These are phyloP conservation scores for Platysternon megacephalum DNA, from an alignment of 2,113 vertebrate species.

Conservation along the genomic window DNA sequence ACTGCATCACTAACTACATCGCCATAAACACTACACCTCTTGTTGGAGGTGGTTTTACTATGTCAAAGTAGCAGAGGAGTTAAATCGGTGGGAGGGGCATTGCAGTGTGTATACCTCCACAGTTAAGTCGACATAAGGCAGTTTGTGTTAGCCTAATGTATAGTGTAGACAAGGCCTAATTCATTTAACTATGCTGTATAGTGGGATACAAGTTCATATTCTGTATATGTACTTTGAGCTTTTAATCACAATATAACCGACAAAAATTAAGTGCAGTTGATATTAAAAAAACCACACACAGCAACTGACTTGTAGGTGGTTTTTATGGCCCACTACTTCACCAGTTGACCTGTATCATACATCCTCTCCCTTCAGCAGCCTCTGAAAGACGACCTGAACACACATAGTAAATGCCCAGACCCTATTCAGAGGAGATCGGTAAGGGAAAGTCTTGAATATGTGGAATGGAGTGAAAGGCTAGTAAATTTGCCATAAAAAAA, in stretches of 20 bases:
- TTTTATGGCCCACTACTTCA: not conserved
- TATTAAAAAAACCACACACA: not conserved
- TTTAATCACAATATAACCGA: not conserved
- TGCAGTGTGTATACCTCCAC: too few relatives aligned
- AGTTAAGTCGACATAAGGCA: too few relatives aligned
- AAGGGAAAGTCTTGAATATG: accelerated
- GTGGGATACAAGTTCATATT: not conserved
- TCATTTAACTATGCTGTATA: not conserved
- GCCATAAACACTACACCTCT: too few relatives aligned
- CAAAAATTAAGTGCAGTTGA: not conserved
- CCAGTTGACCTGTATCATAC: not conserved
- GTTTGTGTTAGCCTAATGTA: too few relatives aligned
- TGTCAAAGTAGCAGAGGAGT: too few relatives aligned
- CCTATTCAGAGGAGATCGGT: not conserved
- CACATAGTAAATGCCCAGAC: not conserved
- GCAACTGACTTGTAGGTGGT: too few relatives aligned
- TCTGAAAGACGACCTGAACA: too few relatives aligned
- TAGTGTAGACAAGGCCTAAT: not conserved
- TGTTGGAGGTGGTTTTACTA: too few relatives aligned
- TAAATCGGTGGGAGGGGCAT: too few relatives aligned
- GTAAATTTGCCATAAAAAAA: slow-evolving; percentile 54
- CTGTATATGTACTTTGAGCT: not conserved
- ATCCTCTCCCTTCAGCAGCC: too few relatives aligned
- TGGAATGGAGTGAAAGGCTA: not conserved
- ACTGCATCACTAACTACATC: too few relatives aligned